Evolutionary conservation across 2,113 vertebrate genomes (phyloP), one percentile per base, ranked within the genome.

Genomic region (Speoplatyrhinus poulsoni): DNA sequence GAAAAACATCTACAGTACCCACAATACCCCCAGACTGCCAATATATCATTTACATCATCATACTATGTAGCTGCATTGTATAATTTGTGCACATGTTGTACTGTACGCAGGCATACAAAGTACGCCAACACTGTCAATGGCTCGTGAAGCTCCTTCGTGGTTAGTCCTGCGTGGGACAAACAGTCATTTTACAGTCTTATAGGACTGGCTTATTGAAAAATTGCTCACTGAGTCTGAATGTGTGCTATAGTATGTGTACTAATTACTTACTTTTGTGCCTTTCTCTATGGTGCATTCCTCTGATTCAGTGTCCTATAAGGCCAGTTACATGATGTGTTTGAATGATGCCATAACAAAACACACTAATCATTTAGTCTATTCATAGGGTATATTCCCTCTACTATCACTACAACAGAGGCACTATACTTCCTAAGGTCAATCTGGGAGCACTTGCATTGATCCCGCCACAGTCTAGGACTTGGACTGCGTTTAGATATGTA

Each of bases 291-390:
- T 86, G 33, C 26, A 41, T 6, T n/a, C 72, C 12, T 88, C 86
- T 65, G 83, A 87, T 13, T 81, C 84, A 1, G 57, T 77, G n/a
- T 89, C 85, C 91, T 92, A 70, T 6, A 46, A 72, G 46, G 69
- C 49, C 57, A 17, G 12, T 12, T 10, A n/a, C 36, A 2, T 41
- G 7, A 46, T 12, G 26, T 26, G 26, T 26, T 26, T 26, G 1
- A 1, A 26, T 26, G 2, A 26, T 26, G 26, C 2, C 26, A 3
- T 26, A 26, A 26, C 26, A 26, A 26, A 26, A 26, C 26, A 62
- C 62, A 33, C 0, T 10, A 19, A 49, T 12, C 15, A 46, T 69
- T 41, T 41, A 55, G 12, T 16, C 12, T 3, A 16, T 60, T 15
- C 36, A 67, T 52, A 15, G 3, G 12, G 49, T 52, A 52, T 52